Conservation (phyloP, 2,113 vertebrate species). For the Synchiropus splendidus region DNA sequence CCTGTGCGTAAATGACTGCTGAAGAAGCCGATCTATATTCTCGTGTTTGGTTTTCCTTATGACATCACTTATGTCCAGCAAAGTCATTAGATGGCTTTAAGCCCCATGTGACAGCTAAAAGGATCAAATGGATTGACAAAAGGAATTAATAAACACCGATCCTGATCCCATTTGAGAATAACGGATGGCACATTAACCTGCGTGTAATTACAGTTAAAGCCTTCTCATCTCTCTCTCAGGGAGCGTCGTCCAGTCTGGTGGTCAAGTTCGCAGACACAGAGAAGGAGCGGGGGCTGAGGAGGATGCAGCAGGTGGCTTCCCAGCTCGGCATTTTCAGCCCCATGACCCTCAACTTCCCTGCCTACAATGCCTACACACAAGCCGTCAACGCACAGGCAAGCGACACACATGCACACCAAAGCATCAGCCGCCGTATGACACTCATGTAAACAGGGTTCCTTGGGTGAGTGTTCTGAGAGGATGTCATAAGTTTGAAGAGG, state of each 20-base stretch:
- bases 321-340: constrained; percentile 88
- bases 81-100: constrained; percentile 1
- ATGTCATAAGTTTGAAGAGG: constrained; percentile 63
- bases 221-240: constrained; percentile 50
- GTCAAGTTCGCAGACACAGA: constrained; percentile 90
- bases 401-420: too few species aligned
- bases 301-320: constrained; percentile 87
- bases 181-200: constrained; percentile 2
- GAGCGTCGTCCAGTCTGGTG: constrained; percentile 85
- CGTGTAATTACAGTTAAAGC: constrained; percentile 14
- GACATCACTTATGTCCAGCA: too few species aligned
- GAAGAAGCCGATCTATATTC: background rate
- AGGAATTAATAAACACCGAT: constrained; percentile 9
- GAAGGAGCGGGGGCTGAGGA: constrained; percentile 81
- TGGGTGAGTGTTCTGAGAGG: constrained; percentile 38
- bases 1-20: constrained; percentile 67
- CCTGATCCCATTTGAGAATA: constrained; percentile 5
- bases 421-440: too few species aligned
- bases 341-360: constrained; percentile 82
- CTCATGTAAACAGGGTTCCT: too few species aligned
- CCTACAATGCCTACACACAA: constrained; percentile 86
- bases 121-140: constrained; percentile 14
- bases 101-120: constrained; percentile 2
- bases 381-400: constrained; percentile 71
- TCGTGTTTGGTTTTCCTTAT: too few species aligned